phyloP scores from a whole-genome alignment of 2,797 vertebrate species.

The Sebastolobus altivelis region DNA sequence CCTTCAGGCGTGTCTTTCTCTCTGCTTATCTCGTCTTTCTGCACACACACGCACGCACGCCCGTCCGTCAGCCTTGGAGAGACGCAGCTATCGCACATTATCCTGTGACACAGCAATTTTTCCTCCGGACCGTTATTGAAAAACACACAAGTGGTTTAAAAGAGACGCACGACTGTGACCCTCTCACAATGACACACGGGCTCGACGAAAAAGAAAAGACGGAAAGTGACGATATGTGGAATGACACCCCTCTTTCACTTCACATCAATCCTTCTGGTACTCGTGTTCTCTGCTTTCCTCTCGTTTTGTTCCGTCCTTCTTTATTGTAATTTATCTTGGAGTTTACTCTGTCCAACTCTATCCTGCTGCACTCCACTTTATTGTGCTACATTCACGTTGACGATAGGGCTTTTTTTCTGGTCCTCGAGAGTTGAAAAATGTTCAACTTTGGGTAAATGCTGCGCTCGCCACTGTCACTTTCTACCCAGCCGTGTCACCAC shows the following conservation, averaged over 20 bases:
- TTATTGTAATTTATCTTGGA: neutral
- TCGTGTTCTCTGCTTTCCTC: conserved; percentile 24
- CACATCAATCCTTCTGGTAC: conserved; percentile 27
- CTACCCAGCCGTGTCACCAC: no score
- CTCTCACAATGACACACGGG: conserved; percentile 26
- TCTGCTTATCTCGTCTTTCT: conserved; percentile 23
- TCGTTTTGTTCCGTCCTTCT: neutral
- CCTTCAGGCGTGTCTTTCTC: conserved; percentile 19
- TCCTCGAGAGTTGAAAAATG: neutral
- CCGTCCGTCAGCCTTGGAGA: conserved; percentile 32
- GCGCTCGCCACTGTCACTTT: neutral
- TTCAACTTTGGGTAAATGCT: neutral
- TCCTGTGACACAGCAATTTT: conserved; percentile 56
- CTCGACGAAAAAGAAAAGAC: neutral
- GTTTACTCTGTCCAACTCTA: neutral
- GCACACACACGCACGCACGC: neutral
- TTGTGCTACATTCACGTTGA: neutral
- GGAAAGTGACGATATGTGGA: conserved; percentile 6
- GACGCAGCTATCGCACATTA: conserved; percentile 31
- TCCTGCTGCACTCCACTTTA: neutral
- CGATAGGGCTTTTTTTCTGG: neutral
- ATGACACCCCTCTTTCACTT: conserved; percentile 40
- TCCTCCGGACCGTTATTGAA: conserved; percentile 40
- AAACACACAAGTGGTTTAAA: conserved; percentile 46
- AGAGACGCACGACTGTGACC: conserved; percentile 25